Conservation (phyloP, 2,888 invertebrate genomes). For the Leptinotarsa peninsularis region DNA sequence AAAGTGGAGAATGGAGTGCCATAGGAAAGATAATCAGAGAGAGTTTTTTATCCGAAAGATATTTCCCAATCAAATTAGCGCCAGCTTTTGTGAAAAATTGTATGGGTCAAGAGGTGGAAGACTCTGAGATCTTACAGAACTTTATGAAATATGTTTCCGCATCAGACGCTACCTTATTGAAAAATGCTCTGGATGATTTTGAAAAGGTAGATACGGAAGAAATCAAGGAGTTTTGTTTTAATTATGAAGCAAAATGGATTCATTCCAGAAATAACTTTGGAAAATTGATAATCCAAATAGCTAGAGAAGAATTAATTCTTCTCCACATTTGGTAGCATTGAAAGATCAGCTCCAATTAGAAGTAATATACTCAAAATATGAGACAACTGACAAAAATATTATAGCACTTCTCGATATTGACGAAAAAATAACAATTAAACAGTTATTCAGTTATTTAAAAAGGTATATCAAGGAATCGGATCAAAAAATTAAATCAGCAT, state of each 20-base stretch:
- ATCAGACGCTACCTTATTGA: constrained; percentile 29
- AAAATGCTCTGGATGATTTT: constrained; percentile 30
- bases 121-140: constrained; percentile 32
- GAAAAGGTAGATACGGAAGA: constrained; percentile 30
- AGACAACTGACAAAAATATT: constrained; percentile 31
- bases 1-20: constrained; percentile 30
- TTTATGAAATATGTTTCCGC: constrained; percentile 33
- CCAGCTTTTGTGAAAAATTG: constrained; percentile 35
- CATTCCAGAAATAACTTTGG: constrained; percentile 32
- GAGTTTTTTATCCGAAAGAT: constrained; percentile 28
- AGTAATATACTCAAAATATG: constrained; percentile 17
- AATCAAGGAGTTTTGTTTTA: constrained; percentile 32
- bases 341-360: constrained; percentile 20
- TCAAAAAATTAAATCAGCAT: constrained; percentile 27
- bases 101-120: constrained; percentile 24
- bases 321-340: constrained; percentile 16
- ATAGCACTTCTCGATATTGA: constrained; percentile 25
- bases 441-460: constrained; percentile 19
- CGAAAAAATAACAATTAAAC: constrained; percentile 2
- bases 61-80: constrained; percentile 39
- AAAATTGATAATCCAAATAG: constrained; percentile 31
- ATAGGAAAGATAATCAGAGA: constrained; percentile 33
- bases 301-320: constrained; percentile 34
- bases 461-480: constrained; percentile 28
- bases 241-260: constrained; percentile 33